Evolutionary conservation across 2,797 vertebrate species (phyloP).

Genomic region (Luscinia luscinia): DNA sequence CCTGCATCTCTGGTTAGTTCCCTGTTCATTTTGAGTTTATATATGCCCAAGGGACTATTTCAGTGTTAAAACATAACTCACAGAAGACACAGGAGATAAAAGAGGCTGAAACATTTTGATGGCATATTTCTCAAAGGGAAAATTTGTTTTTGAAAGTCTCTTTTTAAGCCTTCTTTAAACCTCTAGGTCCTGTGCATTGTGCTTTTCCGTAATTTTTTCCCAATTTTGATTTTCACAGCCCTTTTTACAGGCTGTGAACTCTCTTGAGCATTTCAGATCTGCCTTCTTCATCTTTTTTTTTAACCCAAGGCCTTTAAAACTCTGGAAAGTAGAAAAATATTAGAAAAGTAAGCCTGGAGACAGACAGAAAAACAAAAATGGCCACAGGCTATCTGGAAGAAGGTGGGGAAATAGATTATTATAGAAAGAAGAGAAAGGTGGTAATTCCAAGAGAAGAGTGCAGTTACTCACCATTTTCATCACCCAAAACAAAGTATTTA

Average conservation of each 20-base stretch:
- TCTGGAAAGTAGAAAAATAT: conserved; percentile 11
- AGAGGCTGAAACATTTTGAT: conserved; percentile 63
- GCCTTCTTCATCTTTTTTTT: not conserved
- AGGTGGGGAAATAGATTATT: not conserved
- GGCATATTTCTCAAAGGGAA: conserved; percentile 68
- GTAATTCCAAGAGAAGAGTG: not conserved
- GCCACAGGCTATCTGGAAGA: not conserved
- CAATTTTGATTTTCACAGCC: conserved; percentile 49
- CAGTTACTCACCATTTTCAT: not conserved
- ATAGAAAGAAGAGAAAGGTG: not conserved
- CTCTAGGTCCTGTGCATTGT: conserved; percentile 26
- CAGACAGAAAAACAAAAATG: not conserved
- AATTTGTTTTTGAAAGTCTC: conserved; percentile 65
- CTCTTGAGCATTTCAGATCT: conserved; percentile 51
- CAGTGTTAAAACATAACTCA: conserved; percentile 48
- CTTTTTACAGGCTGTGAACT: conserved; percentile 53
- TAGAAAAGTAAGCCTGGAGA: not conserved
- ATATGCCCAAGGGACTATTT: conserved; percentile 48
- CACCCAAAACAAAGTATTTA: not conserved
- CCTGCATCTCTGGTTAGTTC: conserved; percentile 16
- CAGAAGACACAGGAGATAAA: conserved; percentile 60
- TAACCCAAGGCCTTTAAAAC: not conserved
- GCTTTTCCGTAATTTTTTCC: not conserved
- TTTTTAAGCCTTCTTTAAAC: conserved; percentile 52
- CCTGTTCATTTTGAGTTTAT: not conserved